Evolutionary conservation across 2,797 vertebrate genomes (phyloP), one percentile per base, ranked within the genome.

Genomic region (Eidolon dupreanum): DNA sequence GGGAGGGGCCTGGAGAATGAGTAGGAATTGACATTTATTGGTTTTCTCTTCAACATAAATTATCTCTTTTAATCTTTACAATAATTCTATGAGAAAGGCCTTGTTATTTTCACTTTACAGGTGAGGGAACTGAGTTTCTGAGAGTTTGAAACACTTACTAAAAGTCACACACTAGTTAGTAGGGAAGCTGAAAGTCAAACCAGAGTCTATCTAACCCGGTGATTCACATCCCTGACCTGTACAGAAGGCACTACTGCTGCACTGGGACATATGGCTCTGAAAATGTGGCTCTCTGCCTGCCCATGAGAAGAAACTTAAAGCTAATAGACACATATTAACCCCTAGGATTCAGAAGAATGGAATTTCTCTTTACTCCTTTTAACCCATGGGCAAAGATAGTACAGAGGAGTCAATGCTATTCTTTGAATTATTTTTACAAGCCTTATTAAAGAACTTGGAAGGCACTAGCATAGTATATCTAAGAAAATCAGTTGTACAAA

Each of bases 11-110:
- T 59, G 28, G 38, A 41, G 81, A 68, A 24, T 15, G 0, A n/a
- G 46, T 41, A 93, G 17, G 51, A 85, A 70, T 12, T 51, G 13
- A n/a, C 26, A 84, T 88, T 73, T 63, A 75, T 3, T 31, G 26
- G 61, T 28, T n/a, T 55, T 31, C 49, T 75, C 61, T 86, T 41
- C 57, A 26, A 43, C n/a, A 55, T n/a, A 86, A 79, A 93, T 74
- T 9, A 83, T 24, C 77, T 70, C 70, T 38, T 70, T 78, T 93
- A 79, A 88, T 46, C 86, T 96, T 94, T 73, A 36, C 22, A 68
- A 38, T 74, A 82, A 90, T 41, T 79, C 51, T 73, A 16, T 22
- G n/a, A 74, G 12, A 41, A 6, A 15, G 16, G 43, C 33, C 93
- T 51, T 85, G 49, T 53, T 66, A 61, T 11, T 88, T 77, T 63